Evolutionary conservation across 2,113 vertebrate genomes (phyloP).

Genomic region (Pogona vitticeps): DNA sequence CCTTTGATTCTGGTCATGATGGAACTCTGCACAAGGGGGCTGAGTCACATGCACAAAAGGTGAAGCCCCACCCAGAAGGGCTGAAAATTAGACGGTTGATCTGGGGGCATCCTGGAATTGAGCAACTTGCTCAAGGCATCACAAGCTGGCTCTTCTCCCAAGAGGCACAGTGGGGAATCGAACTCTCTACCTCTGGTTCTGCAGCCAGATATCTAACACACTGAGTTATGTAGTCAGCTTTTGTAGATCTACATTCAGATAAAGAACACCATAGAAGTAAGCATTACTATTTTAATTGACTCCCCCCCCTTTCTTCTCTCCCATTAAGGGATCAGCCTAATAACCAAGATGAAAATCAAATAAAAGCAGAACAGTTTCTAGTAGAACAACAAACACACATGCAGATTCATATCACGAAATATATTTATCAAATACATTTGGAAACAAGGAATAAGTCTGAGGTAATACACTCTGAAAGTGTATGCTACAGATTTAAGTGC

Average conservation of each 20-base stretch:
- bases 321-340: slow-evolving; percentile 8
- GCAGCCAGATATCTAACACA: too few species aligned
- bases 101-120: too few species aligned
- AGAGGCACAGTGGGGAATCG: too few species aligned
- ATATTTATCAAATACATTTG: neutral
- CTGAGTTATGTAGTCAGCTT: too few species aligned
- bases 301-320: slow-evolving; percentile 4
- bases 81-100: too few species aligned
- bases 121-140: neutral
- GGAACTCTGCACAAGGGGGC: too few species aligned
- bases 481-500: slow-evolving; percentile 15
- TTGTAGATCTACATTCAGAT: neutral
- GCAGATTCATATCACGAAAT: neutral
- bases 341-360: slow-evolving; percentile 16
- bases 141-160: too few species aligned
- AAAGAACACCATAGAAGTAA: slow-evolving; percentile 32
- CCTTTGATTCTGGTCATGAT: too few species aligned
- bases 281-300: slow-evolving; percentile 42
- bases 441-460: neutral
- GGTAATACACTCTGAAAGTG: neutral
- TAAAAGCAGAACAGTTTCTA: neutral
- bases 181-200: too few species aligned
- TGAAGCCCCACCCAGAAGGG: too few species aligned
- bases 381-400: too few species aligned
- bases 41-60: too few species aligned